Evolutionary conservation across 2,888 invertebrate genomes (phyloP).

Genomic region (Pheosia gnoma): DNA sequence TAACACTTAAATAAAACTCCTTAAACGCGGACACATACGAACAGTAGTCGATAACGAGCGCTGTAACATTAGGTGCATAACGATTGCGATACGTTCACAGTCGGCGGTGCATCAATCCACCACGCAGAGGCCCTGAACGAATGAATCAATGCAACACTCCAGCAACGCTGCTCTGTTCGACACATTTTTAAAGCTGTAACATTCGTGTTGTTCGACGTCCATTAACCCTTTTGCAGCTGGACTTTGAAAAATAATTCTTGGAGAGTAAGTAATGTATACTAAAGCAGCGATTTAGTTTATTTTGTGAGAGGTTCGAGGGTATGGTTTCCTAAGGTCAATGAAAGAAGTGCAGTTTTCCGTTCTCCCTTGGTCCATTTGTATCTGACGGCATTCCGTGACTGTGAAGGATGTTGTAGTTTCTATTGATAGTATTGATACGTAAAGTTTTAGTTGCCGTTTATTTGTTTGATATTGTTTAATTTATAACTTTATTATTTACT

Average conservation of each 20-base stretch:
- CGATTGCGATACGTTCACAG: constrained; percentile 77
- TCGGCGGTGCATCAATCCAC: constrained; percentile 73
- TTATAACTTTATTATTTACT: neutral
- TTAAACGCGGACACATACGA: constrained; percentile 62
- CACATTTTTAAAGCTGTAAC: constrained; percentile 13
- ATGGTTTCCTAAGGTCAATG: constrained; percentile 49
- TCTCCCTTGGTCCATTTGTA: constrained; percentile 36
- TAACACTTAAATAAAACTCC: constrained; percentile 63
- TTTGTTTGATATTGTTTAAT: neutral
- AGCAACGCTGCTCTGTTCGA: constrained; percentile 26
- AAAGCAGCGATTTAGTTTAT: neutral
- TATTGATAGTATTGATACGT: constrained; percentile 27
- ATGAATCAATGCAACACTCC: constrained; percentile 69
- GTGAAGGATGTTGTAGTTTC: constrained; percentile 24
- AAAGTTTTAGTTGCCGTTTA: neutral
- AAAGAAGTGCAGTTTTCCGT: constrained; percentile 52
- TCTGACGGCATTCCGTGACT: constrained; percentile 37
- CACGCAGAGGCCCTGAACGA: constrained; percentile 69
- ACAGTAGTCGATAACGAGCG: constrained; percentile 66
- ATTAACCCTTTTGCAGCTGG: constrained; percentile 11
- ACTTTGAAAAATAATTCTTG: neutral
- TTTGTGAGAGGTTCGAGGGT: constrained; percentile 12
- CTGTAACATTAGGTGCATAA: constrained; percentile 79
- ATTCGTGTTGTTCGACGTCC: constrained; percentile 4
- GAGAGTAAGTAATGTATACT: constrained; percentile 8